These are phyloP conservation scores for Sceliomorpha sp. DNA, from an alignment of 2,888 invertebrate genomes.

Conservation along the genomic window DNA sequence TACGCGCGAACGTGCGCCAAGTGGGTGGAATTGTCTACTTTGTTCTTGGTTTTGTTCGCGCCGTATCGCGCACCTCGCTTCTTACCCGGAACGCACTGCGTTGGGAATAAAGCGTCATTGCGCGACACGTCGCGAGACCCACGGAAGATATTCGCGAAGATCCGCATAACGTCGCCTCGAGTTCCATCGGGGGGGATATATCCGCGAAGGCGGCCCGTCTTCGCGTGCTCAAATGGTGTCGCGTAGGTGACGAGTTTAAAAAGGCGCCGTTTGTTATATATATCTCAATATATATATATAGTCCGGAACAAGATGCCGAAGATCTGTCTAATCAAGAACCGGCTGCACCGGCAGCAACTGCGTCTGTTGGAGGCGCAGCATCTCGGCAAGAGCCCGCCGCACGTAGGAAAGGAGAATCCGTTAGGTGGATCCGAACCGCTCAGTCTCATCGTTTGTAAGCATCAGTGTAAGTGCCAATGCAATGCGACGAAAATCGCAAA, in stretches of 20 bases:
- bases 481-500: too few relatives aligned
- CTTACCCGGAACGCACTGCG: too few relatives aligned
- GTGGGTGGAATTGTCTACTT: too few relatives aligned
- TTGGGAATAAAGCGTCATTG: too few relatives aligned
- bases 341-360: slow-evolving; percentile 94
- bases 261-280: slow-evolving; percentile 29
- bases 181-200: too few relatives aligned
- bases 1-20: too few relatives aligned
- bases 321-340: slow-evolving; percentile 94
- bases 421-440: slow-evolving; percentile 79
- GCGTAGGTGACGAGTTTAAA: slow-evolving; percentile 43
- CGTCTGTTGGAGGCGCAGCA: slow-evolving; percentile 91
- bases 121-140: too few relatives aligned
- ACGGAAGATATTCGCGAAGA: too few relatives aligned
- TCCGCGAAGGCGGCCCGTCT: slow-evolving; percentile 12
- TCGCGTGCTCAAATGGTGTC: slow-evolving; percentile 44
- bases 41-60: too few relatives aligned
- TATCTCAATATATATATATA: too few relatives aligned
- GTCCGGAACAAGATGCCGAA: slow-evolving; percentile 92
- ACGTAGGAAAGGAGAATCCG: slow-evolving; percentile 76
- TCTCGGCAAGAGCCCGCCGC: slow-evolving; percentile 80
- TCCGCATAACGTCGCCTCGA: too few relatives aligned
- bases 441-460: slow-evolving; percentile 81
- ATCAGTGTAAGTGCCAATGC: slow-evolving; percentile 80
- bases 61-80: too few relatives aligned